Evolutionary conservation across 2,888 invertebrate species (phyloP).

Genomic region (Biston stratarius): DNA sequence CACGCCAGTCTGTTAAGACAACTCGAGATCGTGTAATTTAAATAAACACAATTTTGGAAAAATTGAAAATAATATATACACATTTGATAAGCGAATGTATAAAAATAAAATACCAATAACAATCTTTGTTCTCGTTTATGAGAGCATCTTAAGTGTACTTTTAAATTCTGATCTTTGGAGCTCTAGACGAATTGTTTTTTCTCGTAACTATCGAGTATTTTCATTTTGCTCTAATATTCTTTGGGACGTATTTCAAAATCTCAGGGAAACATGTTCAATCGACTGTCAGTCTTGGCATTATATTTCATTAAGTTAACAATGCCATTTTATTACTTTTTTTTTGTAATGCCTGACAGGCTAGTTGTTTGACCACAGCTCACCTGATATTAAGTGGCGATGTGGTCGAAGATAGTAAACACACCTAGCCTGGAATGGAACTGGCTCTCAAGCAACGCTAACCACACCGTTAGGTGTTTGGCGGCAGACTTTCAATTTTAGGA

Average conservation of each 20-base stretch:
- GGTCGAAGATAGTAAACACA: too few relatives aligned
- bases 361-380: too few relatives aligned
- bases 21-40: constrained; percentile 6
- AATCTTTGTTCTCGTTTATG: constrained; percentile 4
- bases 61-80: not conserved
- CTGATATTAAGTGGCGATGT: too few relatives aligned
- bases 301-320: not conserved
- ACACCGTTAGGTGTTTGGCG: too few relatives aligned
- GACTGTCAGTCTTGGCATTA: not conserved
- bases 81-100: not conserved
- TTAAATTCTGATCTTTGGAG: constrained; percentile 33
- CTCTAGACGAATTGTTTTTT: constrained; percentile 10
- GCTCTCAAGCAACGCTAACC: too few relatives aligned
- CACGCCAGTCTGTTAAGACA: not conserved
- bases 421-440: too few relatives aligned
- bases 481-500: too few relatives aligned
- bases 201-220: constrained; percentile 17
- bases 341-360: too few relatives aligned
- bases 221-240: constrained; percentile 11
- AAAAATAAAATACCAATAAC: not conserved
- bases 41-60: not conserved
- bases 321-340: not conserved
- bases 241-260: not conserved
- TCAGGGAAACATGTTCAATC: not conserved
- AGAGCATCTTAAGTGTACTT: constrained; percentile 25